Evolutionary conservation across 2,888 invertebrate genomes (phyloP), one percentile per base, ranked within the genome.

Genomic region (Noctua janthina): DNA sequence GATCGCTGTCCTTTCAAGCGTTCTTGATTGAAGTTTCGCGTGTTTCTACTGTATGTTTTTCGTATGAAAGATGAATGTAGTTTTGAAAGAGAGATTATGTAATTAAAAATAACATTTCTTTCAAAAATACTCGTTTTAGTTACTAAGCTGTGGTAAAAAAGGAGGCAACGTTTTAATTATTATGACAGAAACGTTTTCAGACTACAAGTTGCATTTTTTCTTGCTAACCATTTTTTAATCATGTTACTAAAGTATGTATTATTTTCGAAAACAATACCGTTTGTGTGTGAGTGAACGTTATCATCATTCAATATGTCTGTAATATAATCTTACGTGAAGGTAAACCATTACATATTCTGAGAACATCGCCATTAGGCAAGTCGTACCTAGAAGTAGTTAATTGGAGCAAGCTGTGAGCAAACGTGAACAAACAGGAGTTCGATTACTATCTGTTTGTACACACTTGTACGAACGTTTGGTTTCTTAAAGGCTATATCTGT

Each of bases 391-490:
- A 75, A 46, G n/a, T 46, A 51, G 20, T 68, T 82, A 76, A 81
- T 82, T 69, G 68, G 46, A 69, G 35, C 35, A 35, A 71, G 56
- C 72, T 71, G 17, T 3, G 62, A 23, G 68, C 51, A 76, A 69
- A 69, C 81, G 59, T 69, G 51, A 75, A 80, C 69, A 81, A 81
- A 76, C 69, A 80, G 15, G 43, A 39, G 23, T 76, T 81, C 46
- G 62, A 83, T 81, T 69, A 76, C 66, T 15, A 66, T 70, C 17
- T 70, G 29, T 79, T 82, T 82, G 39, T 39, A 17, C 2, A 49
- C 39, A 29, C 49, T 23, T 49, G 13, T 56, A 56, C 29, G 4
- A 74, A 67, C 66, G 49, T 67, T 59, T 64, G 6, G 29, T 39
- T n/a, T 43, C 51, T 68, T 43, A 56, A 56, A 35, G 23, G 29